Evolutionary conservation across 1,140 invertebrate species (phyloP).

Genomic region (Drosophila auraria): DNA sequence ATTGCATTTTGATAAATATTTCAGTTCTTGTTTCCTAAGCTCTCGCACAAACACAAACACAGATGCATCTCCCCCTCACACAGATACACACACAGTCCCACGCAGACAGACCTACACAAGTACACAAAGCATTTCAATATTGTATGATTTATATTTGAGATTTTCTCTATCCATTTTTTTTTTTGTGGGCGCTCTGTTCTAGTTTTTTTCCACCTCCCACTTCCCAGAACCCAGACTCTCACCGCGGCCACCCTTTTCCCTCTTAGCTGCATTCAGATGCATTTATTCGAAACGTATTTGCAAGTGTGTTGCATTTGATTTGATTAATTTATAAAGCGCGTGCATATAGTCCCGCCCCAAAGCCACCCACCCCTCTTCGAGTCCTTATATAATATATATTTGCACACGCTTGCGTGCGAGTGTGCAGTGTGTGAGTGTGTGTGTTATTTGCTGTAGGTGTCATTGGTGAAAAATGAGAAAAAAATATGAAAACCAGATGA

Average conservation of each 20-base stretch:
- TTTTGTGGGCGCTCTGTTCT: constrained; percentile 22
- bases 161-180: constrained; percentile 39
- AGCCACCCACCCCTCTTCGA: not conserved
- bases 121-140: constrained; percentile 59
- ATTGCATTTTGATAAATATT: constrained; percentile 76
- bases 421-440: constrained; percentile 25
- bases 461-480: constrained; percentile 54
- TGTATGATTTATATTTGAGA: constrained; percentile 69
- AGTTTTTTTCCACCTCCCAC: constrained; percentile 15
- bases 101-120: constrained; percentile 4
- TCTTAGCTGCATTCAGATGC: constrained; percentile 42
- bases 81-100: constrained; percentile 10
- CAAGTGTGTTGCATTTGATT: constrained; percentile 74
- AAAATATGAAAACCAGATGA: constrained; percentile 17
- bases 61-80: constrained; percentile 17
- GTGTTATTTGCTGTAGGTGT: constrained; percentile 75
- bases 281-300: constrained; percentile 66
- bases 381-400: constrained; percentile 20
- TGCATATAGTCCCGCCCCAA: constrained; percentile 23
- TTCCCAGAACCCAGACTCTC: not conserved
- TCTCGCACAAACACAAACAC: constrained; percentile 28
- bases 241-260: constrained; percentile 9
- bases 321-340: constrained; percentile 75
- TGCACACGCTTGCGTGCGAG: constrained; percentile 17
- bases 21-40: constrained; percentile 64